Percentiles rank a stretch among this genome's conserved stretches.
phyloP scores from a whole-genome alignment of 2,113 vertebrate species.

The Thunnus maccoyii region DNA sequence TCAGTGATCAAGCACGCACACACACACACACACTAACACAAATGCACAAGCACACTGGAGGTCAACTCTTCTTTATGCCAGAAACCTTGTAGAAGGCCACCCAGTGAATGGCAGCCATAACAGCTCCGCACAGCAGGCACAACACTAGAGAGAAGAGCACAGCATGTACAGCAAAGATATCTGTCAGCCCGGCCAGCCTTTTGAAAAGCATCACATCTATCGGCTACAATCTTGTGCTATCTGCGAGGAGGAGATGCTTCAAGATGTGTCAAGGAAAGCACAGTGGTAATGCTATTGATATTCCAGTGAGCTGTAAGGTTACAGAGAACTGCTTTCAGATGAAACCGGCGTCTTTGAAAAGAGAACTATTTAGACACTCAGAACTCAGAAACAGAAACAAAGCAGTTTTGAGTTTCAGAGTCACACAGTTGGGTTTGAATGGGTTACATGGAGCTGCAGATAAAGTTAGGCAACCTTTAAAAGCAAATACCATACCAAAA shows the following conservation, averaged over 20 bases:
- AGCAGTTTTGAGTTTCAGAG: conserved; percentile 42
- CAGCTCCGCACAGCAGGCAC: conserved; percentile 44
- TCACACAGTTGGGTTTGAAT: conserved; percentile 35
- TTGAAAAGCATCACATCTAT: conserved; percentile 67
- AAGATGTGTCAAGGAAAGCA: conserved; percentile 66
- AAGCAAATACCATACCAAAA: conserved; percentile 23
- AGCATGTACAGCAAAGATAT: conserved; percentile 43
- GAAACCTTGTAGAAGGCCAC: conserved; percentile 64
- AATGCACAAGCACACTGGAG: conserved; percentile 2
- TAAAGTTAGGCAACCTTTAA: conserved; percentile 38
- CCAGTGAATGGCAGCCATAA: conserved; percentile 64
- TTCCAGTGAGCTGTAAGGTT: conserved; percentile 53
- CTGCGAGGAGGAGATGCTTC: conserved; percentile 58
- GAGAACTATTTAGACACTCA: conserved; percentile 37
- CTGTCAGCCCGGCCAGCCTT: conserved; percentile 56
- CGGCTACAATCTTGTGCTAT: conserved; percentile 47
- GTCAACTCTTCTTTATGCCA: conserved; percentile 47
- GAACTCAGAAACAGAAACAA: conserved; percentile 28
- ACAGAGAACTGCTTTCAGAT: conserved; percentile 45
- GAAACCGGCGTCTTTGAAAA: conserved; percentile 40
- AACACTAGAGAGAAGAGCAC: conserved; percentile 60
- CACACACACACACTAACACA: not conserved
- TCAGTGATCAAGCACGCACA: conserved; percentile 17
- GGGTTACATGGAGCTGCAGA: conserved; percentile 22
- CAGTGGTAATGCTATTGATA: conserved; percentile 62